Conservation (phyloP, 35 echinoderm and acorn worm genomes). For the Acanthaster planci region DNA sequence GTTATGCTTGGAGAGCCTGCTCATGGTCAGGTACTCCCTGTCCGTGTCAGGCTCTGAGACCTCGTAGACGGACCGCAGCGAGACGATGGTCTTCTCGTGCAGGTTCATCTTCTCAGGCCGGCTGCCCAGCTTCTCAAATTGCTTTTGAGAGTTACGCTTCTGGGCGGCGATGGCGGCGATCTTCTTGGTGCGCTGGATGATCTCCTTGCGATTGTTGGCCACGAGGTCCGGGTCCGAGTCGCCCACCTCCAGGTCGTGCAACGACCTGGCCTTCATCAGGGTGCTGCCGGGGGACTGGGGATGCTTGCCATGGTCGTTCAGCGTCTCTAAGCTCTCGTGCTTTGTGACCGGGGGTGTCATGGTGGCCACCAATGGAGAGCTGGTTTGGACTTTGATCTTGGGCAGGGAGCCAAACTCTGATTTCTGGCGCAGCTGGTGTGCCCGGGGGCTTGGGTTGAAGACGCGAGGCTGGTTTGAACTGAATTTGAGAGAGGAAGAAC, state of each 20-base stretch:
- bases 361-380: neutral
- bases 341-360: slow-evolving; percentile 4
- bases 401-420: slow-evolving; percentile 19
- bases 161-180: slow-evolving; percentile 77
- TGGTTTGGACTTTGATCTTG: slow-evolving; percentile 40
- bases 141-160: slow-evolving; percentile 66
- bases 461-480: slow-evolving; percentile 55
- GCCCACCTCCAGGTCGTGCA: slow-evolving; percentile 46
- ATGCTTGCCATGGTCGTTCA: neutral
- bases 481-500: slow-evolving; percentile 33
- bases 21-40: slow-evolving; percentile 43
- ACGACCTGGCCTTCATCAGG: slow-evolving; percentile 11
- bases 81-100: slow-evolving; percentile 51
- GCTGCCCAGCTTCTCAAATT: slow-evolving; percentile 10
- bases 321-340: slow-evolving; percentile 32
- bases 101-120: slow-evolving; percentile 46
- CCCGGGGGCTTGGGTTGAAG: slow-evolving; percentile 87
- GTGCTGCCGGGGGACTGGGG: slow-evolving; percentile 14
- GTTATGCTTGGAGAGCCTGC: slow-evolving; percentile 57
- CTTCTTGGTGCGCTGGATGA: slow-evolving; percentile 73
- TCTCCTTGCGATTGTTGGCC: slow-evolving; percentile 68
- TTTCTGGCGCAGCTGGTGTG: slow-evolving; percentile 74
- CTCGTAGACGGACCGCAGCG: slow-evolving; percentile 61
- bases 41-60: slow-evolving; percentile 46
- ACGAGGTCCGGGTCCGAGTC: slow-evolving; percentile 38